Base-by-base conservation (phyloP, 1,140 invertebrate genomes). In the Ceratina japonica region DNA sequence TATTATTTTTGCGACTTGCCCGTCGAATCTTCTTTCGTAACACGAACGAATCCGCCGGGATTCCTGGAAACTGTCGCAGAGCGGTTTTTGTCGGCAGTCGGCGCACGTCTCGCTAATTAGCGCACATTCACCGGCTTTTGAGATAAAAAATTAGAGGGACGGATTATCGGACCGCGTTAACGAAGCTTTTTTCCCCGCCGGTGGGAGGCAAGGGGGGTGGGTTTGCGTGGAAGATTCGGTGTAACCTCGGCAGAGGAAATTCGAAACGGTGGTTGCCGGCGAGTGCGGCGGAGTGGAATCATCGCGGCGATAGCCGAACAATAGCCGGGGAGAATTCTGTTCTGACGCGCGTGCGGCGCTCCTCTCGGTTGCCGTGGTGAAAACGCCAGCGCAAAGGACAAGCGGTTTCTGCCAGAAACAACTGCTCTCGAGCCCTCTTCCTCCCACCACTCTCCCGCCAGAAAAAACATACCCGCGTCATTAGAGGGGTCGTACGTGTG, bases 381-480 rank as follows among this genome's bases (percentile, higher is more conserved):
- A 72, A 72, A 72, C 37, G 18, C 16, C 58, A n/a, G 12, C 22
- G 58, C 37, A 27, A 72, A 72, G 22, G 58, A 61, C 44, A 27
- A 31, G 16, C 58, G 18, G 22, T 52, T 73, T 73, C 59, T 63
- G n/a, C 24, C 49, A 73, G n/a, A 63, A 73, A 63, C 71, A 63
- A 73, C 71, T 52, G 44, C 12, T 27, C 24, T 16, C 2, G 13
- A 3, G 15, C 44, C 22, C 58, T 27, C 13, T 49, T 12, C 13
- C 1, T 51, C 12, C 31, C 5, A 13, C 16, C 8, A 18, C 15
- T 15, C 2, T 1, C 8, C 16, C 2, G 8, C n/a, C 15, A 44
- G 59, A 51, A 62, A 63, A 73, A 73, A 73, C 37, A 73, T 62
- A 5, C 16, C 58, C 18, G 18, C 8, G 71, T 74, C 71, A 74